Evolutionary conservation across 2,797 vertebrate genomes (phyloP).

Genomic region (Falco peregrinus): DNA sequence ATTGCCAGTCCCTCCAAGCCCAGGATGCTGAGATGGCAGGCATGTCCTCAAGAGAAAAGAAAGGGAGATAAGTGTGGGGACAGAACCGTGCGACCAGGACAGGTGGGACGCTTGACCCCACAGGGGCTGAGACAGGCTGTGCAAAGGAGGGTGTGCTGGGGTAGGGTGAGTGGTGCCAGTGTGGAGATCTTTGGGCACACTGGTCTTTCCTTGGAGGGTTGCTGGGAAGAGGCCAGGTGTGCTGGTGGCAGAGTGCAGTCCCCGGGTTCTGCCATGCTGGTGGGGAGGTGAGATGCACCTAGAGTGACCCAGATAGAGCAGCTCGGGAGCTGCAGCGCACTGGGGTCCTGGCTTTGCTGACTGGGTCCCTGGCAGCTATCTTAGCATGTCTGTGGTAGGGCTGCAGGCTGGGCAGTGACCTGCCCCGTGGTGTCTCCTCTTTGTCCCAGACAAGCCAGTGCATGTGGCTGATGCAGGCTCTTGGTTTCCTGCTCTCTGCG

Average conservation of each 20-base stretch:
- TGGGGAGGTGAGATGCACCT: background rate
- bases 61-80: background rate
- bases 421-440: slow-evolving; percentile 28
- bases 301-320: background rate
- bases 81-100: background rate
- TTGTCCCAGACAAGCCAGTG: slow-evolving; percentile 92
- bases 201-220: background rate
- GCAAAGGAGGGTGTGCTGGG: background rate
- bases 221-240: background rate
- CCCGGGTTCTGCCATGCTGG: background rate
- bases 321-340: background rate
- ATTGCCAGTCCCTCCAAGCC: background rate
- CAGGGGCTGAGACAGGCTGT: background rate
- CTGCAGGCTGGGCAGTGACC: background rate
- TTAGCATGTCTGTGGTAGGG: background rate
- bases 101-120: background rate
- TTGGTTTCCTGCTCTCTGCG: slow-evolving; percentile 96
- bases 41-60: background rate
- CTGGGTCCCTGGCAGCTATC: background rate
- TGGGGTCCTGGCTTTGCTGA: background rate
- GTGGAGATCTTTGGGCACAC: background rate
- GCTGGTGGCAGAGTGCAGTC: background rate
- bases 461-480: slow-evolving; percentile 99
- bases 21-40: background rate
- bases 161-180: background rate